These are phyloP conservation scores for Alloplasta piceator DNA, from an alignment of 2,888 invertebrate genomes.

Conservation along the genomic window DNA sequence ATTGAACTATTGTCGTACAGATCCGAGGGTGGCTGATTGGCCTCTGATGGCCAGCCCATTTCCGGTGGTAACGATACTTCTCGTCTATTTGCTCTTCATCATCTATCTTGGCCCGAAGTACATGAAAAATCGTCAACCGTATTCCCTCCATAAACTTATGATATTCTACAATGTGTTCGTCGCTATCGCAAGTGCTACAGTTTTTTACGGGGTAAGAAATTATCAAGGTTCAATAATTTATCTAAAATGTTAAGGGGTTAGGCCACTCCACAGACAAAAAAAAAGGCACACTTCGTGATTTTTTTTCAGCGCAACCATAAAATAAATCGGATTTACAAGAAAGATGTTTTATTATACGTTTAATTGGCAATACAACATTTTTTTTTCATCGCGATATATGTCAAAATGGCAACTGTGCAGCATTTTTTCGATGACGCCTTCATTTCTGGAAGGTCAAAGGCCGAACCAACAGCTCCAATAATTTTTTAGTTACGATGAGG, in stretches of 20 bases:
- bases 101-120: constrained; percentile 77
- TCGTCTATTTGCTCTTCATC: constrained; percentile 76
- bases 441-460: too few relatives aligned
- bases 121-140: constrained; percentile 77
- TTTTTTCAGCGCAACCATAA: too few relatives aligned
- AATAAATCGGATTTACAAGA: too few relatives aligned
- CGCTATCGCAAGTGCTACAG: constrained; percentile 87
- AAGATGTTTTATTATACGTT: too few relatives aligned
- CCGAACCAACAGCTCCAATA: too few relatives aligned
- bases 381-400: too few relatives aligned
- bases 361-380: too few relatives aligned
- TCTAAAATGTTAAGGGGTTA: background rate
- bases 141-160: constrained; percentile 76
- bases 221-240: constrained; percentile 56
- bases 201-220: constrained; percentile 88
- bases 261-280: too few relatives aligned
- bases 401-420: too few relatives aligned
- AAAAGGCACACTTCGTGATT: too few relatives aligned
- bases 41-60: constrained; percentile 78
- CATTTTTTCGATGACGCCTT: too few relatives aligned
- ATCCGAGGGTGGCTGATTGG: constrained; percentile 80
- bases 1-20: constrained; percentile 66
- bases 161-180: constrained; percentile 77
- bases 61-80: constrained; percentile 73
- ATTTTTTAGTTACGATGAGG: too few relatives aligned